Percentiles rank a stretch among this genome's conserved stretches.
phyloP scores from a whole-genome alignment of 2,113 vertebrate genomes.

The Chaetodon auriga region DNA sequence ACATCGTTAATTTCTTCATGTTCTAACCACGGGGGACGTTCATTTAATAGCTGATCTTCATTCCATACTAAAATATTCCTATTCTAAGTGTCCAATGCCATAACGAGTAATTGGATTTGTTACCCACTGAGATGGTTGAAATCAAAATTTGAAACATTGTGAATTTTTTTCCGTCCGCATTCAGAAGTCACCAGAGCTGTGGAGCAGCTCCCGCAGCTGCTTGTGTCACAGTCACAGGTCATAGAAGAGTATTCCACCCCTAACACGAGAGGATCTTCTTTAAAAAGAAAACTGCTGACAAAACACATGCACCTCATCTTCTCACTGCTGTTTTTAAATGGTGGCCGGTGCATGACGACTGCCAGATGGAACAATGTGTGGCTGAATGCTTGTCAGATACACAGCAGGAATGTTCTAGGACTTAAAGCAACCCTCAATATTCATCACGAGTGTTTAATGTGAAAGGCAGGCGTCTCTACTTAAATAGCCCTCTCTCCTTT shows the following conservation, averaged over 20 bases:
- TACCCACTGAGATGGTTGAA: not conserved
- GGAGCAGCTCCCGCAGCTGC: not conserved
- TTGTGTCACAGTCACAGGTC: not conserved
- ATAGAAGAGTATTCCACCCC: not conserved
- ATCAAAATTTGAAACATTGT: not conserved
- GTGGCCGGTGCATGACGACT: not conserved
- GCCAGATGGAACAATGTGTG: constrained; percentile 1
- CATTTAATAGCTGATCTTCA: not conserved
- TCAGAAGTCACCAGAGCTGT: not conserved
- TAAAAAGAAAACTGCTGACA: not conserved
- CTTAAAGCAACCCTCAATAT: constrained; percentile 9
- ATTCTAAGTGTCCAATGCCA: not conserved
- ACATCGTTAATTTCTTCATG: not conserved
- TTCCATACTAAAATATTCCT: not conserved
- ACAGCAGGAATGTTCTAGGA: constrained; percentile 30
- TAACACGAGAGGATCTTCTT: not conserved
- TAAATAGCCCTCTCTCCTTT: constrained; percentile 3
- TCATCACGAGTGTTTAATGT: constrained; percentile 22
- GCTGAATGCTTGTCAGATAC: constrained; percentile 4
- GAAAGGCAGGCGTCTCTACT: constrained; percentile 25
- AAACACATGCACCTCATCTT: not conserved
- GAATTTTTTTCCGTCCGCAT: not conserved
- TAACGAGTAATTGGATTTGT: not conserved
- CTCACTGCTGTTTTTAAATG: not conserved
- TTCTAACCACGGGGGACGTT: not conserved